Conservation (phyloP, 1,140 invertebrate species). For the Musca domestica region DNA sequence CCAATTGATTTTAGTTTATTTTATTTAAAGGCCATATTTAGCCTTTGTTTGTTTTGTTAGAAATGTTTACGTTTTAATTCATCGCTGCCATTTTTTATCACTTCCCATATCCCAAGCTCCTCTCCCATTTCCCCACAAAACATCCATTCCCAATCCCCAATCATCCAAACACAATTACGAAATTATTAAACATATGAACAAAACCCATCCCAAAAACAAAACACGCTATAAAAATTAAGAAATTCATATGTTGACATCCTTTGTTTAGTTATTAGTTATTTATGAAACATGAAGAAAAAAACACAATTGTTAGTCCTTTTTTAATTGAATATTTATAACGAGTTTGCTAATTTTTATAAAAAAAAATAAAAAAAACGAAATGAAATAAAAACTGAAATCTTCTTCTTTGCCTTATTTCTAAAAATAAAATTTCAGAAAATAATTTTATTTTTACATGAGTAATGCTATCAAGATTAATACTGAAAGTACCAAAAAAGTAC, state of each 20-base stretch:
- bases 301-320: slow-evolving; percentile 4
- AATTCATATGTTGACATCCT: slow-evolving; percentile 18
- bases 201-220: neutral
- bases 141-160: neutral
- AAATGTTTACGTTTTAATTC: neutral
- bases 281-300: neutral
- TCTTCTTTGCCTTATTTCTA: neutral
- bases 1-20: too few species aligned
- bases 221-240: neutral
- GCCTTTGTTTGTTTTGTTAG: neutral
- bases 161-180: too few species aligned
- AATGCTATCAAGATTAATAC: too few species aligned
- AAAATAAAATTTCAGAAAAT: too few species aligned
- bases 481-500: too few species aligned
- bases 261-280: slow-evolving; percentile 16
- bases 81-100: too few species aligned
- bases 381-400: neutral
- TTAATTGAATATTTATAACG: slow-evolving; percentile 12
- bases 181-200: too few species aligned
- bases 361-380: neutral
- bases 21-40: too few species aligned
- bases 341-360: neutral
- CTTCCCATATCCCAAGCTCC: too few species aligned
- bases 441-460: too few species aligned
- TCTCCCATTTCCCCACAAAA: too few species aligned